Base-by-base conservation (phyloP, 2,888 invertebrate species). In the Epinotia ramella region DNA sequence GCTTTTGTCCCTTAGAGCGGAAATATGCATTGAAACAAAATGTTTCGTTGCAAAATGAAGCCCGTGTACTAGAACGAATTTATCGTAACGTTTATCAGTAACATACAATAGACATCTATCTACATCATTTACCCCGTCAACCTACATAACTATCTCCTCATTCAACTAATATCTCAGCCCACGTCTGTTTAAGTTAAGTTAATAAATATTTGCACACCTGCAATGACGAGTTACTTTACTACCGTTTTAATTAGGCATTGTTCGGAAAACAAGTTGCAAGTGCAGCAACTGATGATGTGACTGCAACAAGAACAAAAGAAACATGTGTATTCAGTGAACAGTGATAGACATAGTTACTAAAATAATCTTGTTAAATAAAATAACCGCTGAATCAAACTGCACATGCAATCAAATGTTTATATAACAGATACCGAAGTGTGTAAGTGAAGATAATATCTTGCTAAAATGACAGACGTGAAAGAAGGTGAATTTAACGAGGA, bases 401-500 rank as follows among this genome's bases (percentile, higher is more conserved):
- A 9, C 9, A 9, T 9, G 40, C 40, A 40, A 40, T 40, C 40
- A 40, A 33, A 33, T 5, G 40, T 40, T 2, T 9, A 40, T 0
- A 40, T 7, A 33, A 33, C 33, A 33, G 33, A 33, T 33, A 33
- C 33, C 33, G 6, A 33, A 7, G 6, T 33, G 33, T 33, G 49
- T 56, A 60, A 62, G 62, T 33, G 9, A 33, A 62, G 3, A 62
- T 1, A 16, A 33, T 2, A 33, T 13, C 9, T 28, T 62, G 20
- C 5, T 57, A 40, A 59, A 68, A 68, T 68, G 68, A 59, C 44
- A 57, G 40, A 57, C 5, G 44, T 40, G 20, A 57, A 40, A 16
- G 40, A 40, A 40, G 20, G 44, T 68, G 44, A 68, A 1, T 40
- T 16, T 11, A 56, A 68, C 40, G n/a, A 68, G 16, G 57, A 33